Base-by-base conservation (phyloP, 2,113 vertebrate genomes). In the Cheilinus undulatus region DNA sequence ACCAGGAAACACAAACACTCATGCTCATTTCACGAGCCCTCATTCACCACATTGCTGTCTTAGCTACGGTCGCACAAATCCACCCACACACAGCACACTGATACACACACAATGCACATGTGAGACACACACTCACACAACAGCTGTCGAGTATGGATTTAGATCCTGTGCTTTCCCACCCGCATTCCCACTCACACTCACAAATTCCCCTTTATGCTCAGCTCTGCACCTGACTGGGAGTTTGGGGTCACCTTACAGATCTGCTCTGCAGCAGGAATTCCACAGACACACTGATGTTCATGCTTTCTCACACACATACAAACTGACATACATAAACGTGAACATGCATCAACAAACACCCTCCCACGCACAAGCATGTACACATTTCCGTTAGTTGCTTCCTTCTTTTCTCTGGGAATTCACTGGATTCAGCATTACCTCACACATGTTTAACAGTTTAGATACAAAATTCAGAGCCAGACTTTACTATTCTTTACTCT, bases 111-210 rank as follows among this genome's bases (percentile, higher is more conserved):
- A 76, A 71, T 49, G 71, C 67, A 76, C 76, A 76, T 40, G 50
- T 14, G 7, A 73, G 73, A 61, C 49, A 82, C 76, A 75, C 78
- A 70, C 86, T 63, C 57, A 62, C 72, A 70, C 84, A 83, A 24
- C 93, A 94, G 93, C 93, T 94, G 93, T 90, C 77, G 73, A 71
- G 77, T 83, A 72, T 80, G 86, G 89, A 90, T 92, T 89, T 89
- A 89, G 88, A 87, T 70, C 73, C 80, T 59, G 70, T 70, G 83
- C 78, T 92, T 93, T 91, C 86, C 90, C 88, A 89, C 82, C 76
- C 80, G 61, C 72, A 77, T 81, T 80, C 84, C 85, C 73, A 15
- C 84, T 86, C 82, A 82, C 80, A 77, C 73, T 76, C 78, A 91
- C 89, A 92, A 86, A 90, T 89, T 88, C 86, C 80, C 89, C 85